Evolutionary conservation across 2,113 vertebrate genomes (phyloP).

Genomic region (Tragelaphus buxtoni): DNA sequence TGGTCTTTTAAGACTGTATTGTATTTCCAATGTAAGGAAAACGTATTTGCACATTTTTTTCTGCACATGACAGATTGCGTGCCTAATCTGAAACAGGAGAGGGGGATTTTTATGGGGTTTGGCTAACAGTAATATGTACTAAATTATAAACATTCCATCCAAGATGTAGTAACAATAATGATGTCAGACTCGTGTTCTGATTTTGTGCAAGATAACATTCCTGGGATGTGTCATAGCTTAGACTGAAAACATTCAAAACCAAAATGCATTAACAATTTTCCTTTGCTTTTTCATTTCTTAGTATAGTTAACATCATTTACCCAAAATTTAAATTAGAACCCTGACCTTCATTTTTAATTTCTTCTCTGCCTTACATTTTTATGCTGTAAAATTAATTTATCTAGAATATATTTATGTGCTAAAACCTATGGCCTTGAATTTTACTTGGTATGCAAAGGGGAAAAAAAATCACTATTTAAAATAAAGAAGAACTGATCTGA

Average conservation of each 20-base stretch:
- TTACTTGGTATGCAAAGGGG: neutral
- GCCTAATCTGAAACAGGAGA: neutral
- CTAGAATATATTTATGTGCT: neutral
- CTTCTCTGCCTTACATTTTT: neutral
- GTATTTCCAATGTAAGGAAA: conserved; percentile 37
- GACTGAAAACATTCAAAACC: conserved; percentile 16
- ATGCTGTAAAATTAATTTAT: neutral
- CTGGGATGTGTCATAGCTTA: neutral
- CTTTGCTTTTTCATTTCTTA: neutral
- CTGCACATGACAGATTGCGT: neutral
- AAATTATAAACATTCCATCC: conserved; percentile 11
- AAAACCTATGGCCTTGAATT: neutral
- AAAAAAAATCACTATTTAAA: neutral
- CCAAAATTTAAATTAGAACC: neutral
- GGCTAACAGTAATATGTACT: neutral
- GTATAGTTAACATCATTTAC: neutral
- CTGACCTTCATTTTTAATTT: neutral
- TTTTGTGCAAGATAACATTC: neutral
- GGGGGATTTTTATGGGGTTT: neutral
- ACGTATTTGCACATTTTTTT: neutral
- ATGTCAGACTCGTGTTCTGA: neutral
- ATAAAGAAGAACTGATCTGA: neutral
- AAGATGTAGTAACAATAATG: conserved; percentile 16
- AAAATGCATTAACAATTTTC: neutral
- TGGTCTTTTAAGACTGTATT: neutral